Conservation (phyloP, 2,797 vertebrate species). For the Mormyrops boulengeri region DNA sequence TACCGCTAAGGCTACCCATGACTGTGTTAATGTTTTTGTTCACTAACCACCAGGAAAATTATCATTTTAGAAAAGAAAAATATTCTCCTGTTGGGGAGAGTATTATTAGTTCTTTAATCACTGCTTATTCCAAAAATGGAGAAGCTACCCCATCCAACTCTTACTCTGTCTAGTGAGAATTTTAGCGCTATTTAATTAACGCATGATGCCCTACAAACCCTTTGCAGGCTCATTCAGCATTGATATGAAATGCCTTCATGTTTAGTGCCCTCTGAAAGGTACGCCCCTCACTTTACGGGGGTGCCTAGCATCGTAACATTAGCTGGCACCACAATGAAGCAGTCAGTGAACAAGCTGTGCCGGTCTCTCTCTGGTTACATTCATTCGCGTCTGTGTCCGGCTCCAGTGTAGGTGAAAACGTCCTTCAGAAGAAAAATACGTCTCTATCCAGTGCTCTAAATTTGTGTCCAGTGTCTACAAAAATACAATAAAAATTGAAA, state of each 20-base stretch:
- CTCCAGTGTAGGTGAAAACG: background rate
- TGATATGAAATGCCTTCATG: background rate
- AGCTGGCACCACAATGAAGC: background rate
- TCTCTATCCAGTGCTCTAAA: background rate
- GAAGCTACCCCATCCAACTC: background rate
- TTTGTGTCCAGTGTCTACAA: background rate
- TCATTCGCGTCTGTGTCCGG: background rate
- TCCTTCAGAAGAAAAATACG: background rate
- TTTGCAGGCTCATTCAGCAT: background rate
- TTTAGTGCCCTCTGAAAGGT: background rate
- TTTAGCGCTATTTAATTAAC: background rate
- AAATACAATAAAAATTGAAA: conserved; percentile 10
- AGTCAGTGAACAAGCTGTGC: background rate
- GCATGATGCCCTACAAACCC: background rate
- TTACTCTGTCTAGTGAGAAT: background rate
- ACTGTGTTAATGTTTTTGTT: background rate
- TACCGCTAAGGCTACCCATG: background rate
- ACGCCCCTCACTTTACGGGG: background rate
- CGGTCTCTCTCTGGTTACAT: background rate
- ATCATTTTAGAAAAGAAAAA: conserved; percentile 1
- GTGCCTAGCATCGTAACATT: background rate
- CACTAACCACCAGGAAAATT: background rate
- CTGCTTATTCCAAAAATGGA: background rate
- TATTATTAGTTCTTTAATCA: background rate
- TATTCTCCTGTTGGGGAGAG: background rate